Base-by-base conservation (phyloP, 2,797 vertebrate species). In the Lepidocolaptes lacrymiger region DNA sequence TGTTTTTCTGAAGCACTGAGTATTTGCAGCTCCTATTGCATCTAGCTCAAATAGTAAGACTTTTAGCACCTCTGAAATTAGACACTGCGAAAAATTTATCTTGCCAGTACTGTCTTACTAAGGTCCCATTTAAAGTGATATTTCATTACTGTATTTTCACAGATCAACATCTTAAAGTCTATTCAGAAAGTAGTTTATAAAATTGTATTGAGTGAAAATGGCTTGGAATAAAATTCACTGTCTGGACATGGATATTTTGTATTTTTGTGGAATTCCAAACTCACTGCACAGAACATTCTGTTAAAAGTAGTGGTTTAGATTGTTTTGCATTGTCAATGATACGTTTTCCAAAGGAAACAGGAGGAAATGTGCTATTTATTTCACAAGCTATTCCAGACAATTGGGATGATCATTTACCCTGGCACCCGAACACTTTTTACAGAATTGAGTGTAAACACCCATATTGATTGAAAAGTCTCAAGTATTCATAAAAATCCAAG, bases 341-440 rank as follows among this genome's bases (percentile, higher is more conserved):
- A 58, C 0, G 0, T 94, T 93, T 92, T 91, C 88, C 89, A 88
- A 93, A 86, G 74, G 62, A 91, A 96, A 90, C 56, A 82, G 52
- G 48, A 89, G 88, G 44, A 93, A 59, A 81, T 86, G 58, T 51
- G 52, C 17, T 77, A n/a, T 91, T 84, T 89, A 44, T 83, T 89
- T 80, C 68, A 79, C 32, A 81, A 73, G 30, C 30, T 80, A 52
- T 95, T 94, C 67, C 79, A 89, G 95, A 59, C 64, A 88, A 20
- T 13, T 8, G 2, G 55, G 71, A 28, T 78, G 63, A 85, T 80
- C 36, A 37, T 56, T 93, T 96, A 89, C 39, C 56, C 37, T 87
- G 87, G 72, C 34, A 67, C 32, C 54, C 21, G 44, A 12, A 26
- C 22, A 6, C 24, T 58, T 66, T 55, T 18, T 51, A 36, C 1